phyloP scores from a whole-genome alignment of 2,113 vertebrate genomes.

The Oreochromis niloticus region DNA sequence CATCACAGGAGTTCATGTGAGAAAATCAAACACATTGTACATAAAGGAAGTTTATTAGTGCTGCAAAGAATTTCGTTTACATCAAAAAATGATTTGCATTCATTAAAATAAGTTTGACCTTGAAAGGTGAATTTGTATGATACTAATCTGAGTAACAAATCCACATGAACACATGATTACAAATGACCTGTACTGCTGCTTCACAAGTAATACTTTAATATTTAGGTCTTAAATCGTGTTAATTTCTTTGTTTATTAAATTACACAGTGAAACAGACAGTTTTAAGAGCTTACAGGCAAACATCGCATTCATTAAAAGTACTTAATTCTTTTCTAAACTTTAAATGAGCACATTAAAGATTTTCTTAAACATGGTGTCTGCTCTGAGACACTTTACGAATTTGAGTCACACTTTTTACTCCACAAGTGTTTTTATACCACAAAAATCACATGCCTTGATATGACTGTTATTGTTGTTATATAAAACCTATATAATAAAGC shows the following conservation, averaged over 20 bases:
- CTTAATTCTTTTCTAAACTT: neutral
- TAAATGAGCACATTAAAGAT: neutral
- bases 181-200: neutral
- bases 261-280: neutral
- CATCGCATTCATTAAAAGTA: neutral
- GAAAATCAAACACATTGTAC: neutral
- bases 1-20: neutral
- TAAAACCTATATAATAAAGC: neutral
- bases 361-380: neutral
- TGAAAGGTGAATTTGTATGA: neutral
- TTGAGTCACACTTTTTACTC: neutral
- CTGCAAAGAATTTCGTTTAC: neutral
- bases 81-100: neutral
- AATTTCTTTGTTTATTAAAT: neutral
- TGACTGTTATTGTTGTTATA: neutral
- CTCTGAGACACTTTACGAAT: rapidly evolving
- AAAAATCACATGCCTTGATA: rapidly evolving
- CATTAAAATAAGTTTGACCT: neutral
- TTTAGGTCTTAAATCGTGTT: neutral
- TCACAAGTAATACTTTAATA: neutral
- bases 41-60: neutral
- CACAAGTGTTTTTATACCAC: neutral
- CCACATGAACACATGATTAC: neutral
- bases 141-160: neutral
- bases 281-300: neutral